These are phyloP conservation scores for Equus quagga DNA, from an alignment of 2,113 vertebrate species.

Conservation along the genomic window DNA sequence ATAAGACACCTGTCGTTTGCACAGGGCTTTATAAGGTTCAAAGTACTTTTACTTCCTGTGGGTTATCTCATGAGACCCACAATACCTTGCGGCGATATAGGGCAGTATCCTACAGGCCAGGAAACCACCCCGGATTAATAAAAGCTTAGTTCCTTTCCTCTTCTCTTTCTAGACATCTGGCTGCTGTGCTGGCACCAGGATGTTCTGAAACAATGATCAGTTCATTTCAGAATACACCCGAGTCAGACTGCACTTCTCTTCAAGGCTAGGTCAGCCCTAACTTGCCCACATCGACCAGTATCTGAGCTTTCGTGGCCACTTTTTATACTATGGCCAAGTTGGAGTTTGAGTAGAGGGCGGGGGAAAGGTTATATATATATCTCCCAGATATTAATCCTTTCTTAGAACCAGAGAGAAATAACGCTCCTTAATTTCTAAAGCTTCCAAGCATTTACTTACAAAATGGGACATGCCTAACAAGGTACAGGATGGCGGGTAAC, in stretches of 20 bases:
- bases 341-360: background rate
- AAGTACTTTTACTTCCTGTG: background rate
- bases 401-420: background rate
- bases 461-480: background rate
- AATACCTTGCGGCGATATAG: background rate
- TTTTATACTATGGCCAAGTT: background rate
- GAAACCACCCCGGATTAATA: background rate
- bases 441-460: background rate
- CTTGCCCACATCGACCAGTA: background rate
- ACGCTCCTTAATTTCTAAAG: background rate
- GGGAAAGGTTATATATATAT: background rate
- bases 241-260: background rate
- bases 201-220: background rate
- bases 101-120: background rate
- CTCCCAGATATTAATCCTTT: background rate
- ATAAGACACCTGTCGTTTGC: background rate
- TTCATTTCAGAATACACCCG: background rate
- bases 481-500: background rate
- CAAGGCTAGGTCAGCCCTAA: background rate
- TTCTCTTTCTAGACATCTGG: background rate
- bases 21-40: conserved; percentile 7
- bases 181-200: background rate
- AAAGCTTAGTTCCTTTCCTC: background rate
- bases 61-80: background rate
- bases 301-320: background rate